phyloP scores from a whole-genome alignment of 2,113 vertebrate species.

The Amphiprion ocellaris region DNA sequence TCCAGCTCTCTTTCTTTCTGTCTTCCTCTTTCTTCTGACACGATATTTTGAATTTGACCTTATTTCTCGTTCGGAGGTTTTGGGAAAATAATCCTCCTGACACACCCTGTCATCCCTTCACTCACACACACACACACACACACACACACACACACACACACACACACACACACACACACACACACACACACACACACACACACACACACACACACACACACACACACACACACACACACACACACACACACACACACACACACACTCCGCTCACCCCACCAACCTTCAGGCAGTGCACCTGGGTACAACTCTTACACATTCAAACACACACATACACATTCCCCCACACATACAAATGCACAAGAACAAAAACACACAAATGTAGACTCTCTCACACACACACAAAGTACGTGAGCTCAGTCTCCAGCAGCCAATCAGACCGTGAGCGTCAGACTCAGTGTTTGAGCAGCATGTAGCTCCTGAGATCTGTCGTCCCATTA shows the following conservation, averaged over 20 bases:
- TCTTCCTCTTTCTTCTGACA: conserved; percentile 14
- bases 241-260: neutral
- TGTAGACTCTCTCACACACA: neutral
- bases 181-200: neutral
- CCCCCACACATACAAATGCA: conserved; percentile 18
- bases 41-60: conserved; percentile 68
- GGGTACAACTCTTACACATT: conserved; percentile 60
- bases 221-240: too few relatives aligned
- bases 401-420: neutral
- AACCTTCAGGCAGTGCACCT: conserved; percentile 80
- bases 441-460: conserved; percentile 3
- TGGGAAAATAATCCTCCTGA: conserved; percentile 63
- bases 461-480: conserved; percentile 22
- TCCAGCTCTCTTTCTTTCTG: conserved; percentile 13
- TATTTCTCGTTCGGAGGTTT: conserved; percentile 64
- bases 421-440: conserved; percentile 11
- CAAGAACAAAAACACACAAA: conserved; percentile 23
- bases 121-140: conserved; percentile 5
- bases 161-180: too few relatives aligned
- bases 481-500: conserved; percentile 43
- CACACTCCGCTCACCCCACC: conserved; percentile 24
- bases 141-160: too few relatives aligned
- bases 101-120: conserved; percentile 63
- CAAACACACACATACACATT: conserved; percentile 33
- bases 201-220: neutral